Conservation (phyloP, 2,113 vertebrate species). For the Tachycineta bicolor region DNA sequence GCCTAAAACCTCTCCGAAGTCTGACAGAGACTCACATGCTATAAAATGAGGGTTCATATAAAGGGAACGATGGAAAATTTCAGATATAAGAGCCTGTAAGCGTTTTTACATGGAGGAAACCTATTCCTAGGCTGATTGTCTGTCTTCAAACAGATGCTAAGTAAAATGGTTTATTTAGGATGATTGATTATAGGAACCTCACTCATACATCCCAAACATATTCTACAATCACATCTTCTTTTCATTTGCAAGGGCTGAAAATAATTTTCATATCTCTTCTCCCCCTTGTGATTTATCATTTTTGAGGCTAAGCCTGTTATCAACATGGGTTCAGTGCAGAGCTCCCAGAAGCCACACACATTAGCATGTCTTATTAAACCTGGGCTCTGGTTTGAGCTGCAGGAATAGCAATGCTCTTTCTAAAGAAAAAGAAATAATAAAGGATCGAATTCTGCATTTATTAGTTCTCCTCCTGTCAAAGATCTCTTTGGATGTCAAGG, state of each 20-base stretch:
- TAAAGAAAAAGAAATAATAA: conserved; percentile 48
- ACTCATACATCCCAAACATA: conserved; percentile 66
- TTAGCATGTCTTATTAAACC: conserved; percentile 80
- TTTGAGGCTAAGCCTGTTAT: conserved; percentile 74
- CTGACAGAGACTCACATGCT: not conserved
- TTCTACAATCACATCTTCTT: conserved; percentile 78
- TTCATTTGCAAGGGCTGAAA: conserved; percentile 75
- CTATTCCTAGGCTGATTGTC: not conserved
- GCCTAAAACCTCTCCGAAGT: not conserved
- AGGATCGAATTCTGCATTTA: conserved; percentile 42
- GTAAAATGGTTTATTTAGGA: conserved; percentile 72
- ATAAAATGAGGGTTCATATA: not conserved
- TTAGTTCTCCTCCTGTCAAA: conserved; percentile 17
- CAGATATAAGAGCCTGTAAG: not conserved
- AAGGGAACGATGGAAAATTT: not conserved
- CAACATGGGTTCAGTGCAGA: conserved; percentile 72
- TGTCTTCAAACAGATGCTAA: conserved; percentile 68
- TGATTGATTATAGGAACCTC: conserved; percentile 73
- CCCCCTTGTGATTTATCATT: conserved; percentile 74
- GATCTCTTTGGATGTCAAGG: not conserved
- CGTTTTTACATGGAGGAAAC: conserved; percentile 20
- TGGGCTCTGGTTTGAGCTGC: conserved; percentile 47
- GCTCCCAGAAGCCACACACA: conserved; percentile 70
- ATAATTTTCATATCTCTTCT: conserved; percentile 75
- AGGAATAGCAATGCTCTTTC: conserved; percentile 24